Conservation (phyloP, 2,888 invertebrate genomes). For the Pteria penguin region DNA sequence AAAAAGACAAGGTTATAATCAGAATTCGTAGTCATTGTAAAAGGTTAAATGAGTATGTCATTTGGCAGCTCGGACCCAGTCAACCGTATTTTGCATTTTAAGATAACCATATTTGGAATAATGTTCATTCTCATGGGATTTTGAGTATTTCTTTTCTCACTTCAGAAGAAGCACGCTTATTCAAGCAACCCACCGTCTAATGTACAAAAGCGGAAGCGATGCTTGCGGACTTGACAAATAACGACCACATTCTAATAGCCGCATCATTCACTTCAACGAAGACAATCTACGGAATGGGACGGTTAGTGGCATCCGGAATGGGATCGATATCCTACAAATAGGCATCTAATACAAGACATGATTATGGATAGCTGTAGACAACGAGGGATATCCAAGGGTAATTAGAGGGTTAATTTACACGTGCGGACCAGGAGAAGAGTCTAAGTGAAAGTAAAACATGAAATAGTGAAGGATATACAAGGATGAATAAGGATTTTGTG, state of each 20-base stretch:
- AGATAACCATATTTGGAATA: background rate
- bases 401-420: background rate
- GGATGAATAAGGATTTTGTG: constrained; percentile 17
- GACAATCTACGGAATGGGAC: background rate
- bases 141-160: background rate
- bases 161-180: constrained; percentile 39
- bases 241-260: background rate
- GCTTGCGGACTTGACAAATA: constrained; percentile 11
- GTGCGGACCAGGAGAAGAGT: background rate
- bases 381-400: background rate
- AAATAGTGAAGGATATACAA: too few relatives aligned
- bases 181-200: constrained; percentile 57
- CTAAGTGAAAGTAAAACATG: background rate
- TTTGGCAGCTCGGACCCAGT: constrained; percentile 38
- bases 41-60: background rate
- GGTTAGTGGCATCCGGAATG: too few relatives aligned
- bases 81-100: constrained; percentile 29
- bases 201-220: constrained; percentile 38
- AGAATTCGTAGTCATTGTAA: background rate
- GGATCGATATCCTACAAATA: too few relatives aligned
- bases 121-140: constrained; percentile 60
- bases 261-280: background rate
- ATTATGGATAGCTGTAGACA: too few relatives aligned
- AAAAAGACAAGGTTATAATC: constrained; percentile 2
- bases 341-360: too few relatives aligned